These are phyloP conservation scores for Sitobion miscanthi DNA, from an alignment of 1,140 invertebrate species.

Conservation along the genomic window DNA sequence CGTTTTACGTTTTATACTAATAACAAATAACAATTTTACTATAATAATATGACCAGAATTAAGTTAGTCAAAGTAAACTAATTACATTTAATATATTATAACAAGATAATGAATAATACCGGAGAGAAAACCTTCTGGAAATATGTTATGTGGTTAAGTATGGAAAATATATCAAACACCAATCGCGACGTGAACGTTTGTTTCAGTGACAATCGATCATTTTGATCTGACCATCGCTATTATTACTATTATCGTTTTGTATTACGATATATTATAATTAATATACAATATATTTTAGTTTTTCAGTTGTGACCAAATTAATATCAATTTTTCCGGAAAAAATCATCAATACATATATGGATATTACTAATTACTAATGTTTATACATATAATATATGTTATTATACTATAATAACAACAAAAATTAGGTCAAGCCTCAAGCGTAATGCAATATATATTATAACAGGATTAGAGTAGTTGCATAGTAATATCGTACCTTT, in stretches of 20 bases:
- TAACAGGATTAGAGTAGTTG: constrained; percentile 34
- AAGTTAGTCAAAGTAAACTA: not conserved
- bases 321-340: not conserved
- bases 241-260: not conserved
- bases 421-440: not conserved
- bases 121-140: not conserved
- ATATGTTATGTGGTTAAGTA: not conserved
- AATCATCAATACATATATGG: not conserved
- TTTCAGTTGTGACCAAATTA: not conserved
- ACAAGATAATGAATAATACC: not conserved
- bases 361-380: not conserved
- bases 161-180: not conserved
- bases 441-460: not conserved
- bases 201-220: not conserved
- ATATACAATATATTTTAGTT: not conserved
- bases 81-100: not conserved
- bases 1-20: not conserved
- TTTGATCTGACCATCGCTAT: not conserved
- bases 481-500: not conserved
- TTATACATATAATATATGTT: not conserved
- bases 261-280: too few relatives aligned
- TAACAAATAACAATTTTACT: not conserved
- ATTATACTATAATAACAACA: not conserved
- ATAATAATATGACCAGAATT: not conserved
- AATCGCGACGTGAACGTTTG: not conserved